Conservation (phyloP, 2,888 invertebrate genomes). For the Amiota mariae region DNA sequence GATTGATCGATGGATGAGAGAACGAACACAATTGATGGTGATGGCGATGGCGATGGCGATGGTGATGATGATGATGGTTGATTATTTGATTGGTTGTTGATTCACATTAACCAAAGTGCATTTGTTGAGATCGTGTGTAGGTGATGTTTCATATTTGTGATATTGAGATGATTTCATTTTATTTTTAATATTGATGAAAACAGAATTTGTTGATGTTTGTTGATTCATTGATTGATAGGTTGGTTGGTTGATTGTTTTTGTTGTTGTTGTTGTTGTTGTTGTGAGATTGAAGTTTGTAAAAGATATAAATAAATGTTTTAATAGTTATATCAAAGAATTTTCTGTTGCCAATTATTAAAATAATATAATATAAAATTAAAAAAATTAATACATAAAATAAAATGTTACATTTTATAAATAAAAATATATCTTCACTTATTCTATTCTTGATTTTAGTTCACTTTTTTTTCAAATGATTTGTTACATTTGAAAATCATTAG, state of each 20-base stretch:
- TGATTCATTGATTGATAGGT: conserved; percentile 42
- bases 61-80: conserved; percentile 48
- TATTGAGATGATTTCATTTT: conserved; percentile 31
- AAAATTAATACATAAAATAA: background rate
- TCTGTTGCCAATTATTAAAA: conserved; percentile 50
- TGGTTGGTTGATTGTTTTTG: conserved; percentile 39
- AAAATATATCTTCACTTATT: too few relatives aligned
- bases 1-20: conserved; percentile 19
- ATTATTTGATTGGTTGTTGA: conserved; percentile 57
- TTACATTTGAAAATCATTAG: too few relatives aligned
- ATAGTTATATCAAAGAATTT: conserved; percentile 64
- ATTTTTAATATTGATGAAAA: conserved; percentile 40
- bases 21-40: conserved; percentile 26
- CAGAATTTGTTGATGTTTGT: conserved; percentile 45
- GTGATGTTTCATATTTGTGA: too few relatives aligned
- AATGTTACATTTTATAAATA: too few relatives aligned
- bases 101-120: conserved; percentile 51
- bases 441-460: too few relatives aligned
- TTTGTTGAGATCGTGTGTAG: conserved; percentile 34
- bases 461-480: too few relatives aligned
- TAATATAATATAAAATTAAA: too few relatives aligned
- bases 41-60: conserved; percentile 34
- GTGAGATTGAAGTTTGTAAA: conserved; percentile 48
- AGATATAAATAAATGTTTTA: conserved; percentile 63
- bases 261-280: conserved; percentile 32